phyloP scores from a whole-genome alignment of 2,797 vertebrate species.

The Tokudaia muenninki region DNA sequence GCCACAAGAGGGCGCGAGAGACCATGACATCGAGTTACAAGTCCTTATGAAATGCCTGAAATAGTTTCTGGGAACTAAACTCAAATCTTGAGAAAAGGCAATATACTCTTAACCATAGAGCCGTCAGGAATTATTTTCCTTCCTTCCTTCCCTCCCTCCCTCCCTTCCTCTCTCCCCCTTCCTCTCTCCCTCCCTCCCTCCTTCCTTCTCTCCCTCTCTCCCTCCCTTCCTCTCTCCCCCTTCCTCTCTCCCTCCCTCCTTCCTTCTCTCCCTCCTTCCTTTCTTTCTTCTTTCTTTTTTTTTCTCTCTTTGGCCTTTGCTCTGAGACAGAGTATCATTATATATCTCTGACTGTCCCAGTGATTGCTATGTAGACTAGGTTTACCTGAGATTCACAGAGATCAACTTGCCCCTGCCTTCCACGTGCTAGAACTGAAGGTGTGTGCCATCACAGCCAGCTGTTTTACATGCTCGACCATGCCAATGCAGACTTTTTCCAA shows the following conservation, averaged over 20 bases:
- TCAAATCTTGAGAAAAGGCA: not conserved
- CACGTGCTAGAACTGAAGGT: no score
- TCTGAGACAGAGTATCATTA: not conserved
- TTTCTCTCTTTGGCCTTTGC: not conserved
- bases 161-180: not conserved
- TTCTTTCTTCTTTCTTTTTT: not conserved
- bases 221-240: accelerated
- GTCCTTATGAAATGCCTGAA: not conserved
- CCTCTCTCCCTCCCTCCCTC: not conserved
- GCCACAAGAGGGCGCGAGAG: not conserved
- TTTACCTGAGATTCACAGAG: not conserved
- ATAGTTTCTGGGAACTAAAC: not conserved
- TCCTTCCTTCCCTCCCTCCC: not conserved
- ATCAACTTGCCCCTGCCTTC: not conserved
- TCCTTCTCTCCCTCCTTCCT: accelerated
- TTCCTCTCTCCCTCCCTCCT: not conserved
- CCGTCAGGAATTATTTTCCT: not conserved
- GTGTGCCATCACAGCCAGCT: not conserved
- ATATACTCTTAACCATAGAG: not conserved
- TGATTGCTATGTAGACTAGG: not conserved
- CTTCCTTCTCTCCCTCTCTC: not conserved
- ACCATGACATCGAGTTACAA: not conserved
- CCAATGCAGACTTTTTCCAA: slow-evolving; percentile 5
- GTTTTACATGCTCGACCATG: not conserved
- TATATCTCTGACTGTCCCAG: no score